Evolutionary conservation across 2,888 invertebrate genomes (phyloP), one percentile per base, ranked within the genome.

Genomic region (Colletes collaris): DNA sequence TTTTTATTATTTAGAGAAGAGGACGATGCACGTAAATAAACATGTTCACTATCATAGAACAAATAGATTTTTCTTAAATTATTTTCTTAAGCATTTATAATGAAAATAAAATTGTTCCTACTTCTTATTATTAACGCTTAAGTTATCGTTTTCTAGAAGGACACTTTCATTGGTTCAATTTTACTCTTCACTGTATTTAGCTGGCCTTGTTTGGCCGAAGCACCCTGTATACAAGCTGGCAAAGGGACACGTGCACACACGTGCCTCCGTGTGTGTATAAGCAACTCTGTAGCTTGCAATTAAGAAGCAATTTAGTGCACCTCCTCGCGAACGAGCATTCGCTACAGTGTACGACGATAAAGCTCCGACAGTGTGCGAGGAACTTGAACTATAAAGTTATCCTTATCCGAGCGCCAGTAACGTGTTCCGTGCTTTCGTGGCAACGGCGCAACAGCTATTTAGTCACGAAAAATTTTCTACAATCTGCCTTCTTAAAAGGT

Each of bases 251-350:
- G 27, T 2, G 13, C 53, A 52, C n/a, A 19, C 37, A 35, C 40
- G 50, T 65, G 27, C 13, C 49, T 55, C 16, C 16, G 16, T 10
- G 49, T 27, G 27, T 50, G 44, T 44, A 49, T 35, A 44, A 69
- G 66, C 71, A 76, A 55, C 71, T 63, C 63, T 73, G 76, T 84
- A 69, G 85, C 72, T 82, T 66, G 79, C 68, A 80, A 79, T 79
- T 79, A 78, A 78, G 79, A 79, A 79, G 63, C 72, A 73, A 79
- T 79, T 79, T 79, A 74, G 62, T 40, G 75, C 46, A 68, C 40
- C 79, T 79, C 46, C 65, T 56, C 68, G 79, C 58, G 60, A 69
- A 79, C 79, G 66, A 70, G 68, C 66, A 78, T 77, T 73, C 59
- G 77, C 67, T 27, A 69, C 53, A 68, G 56, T 55, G 67, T 27